Conservation (phyloP, 2,888 invertebrate genomes). For the Sycophila texana region DNA sequence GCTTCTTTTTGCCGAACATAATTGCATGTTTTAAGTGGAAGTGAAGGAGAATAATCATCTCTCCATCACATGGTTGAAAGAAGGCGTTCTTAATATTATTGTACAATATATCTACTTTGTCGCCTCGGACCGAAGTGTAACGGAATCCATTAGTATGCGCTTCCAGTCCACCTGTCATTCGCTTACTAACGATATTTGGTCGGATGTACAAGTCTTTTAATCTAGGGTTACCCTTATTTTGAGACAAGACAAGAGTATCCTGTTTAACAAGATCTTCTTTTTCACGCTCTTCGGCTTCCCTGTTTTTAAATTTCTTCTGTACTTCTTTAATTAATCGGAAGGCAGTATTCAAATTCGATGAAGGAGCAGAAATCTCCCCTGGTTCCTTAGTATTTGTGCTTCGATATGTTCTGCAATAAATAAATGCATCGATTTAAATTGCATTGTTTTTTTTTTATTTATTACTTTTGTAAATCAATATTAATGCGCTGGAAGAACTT, state of each 20-base stretch:
- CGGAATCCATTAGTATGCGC: slow-evolving; percentile 97
- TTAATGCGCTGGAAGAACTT: slow-evolving; percentile 74
- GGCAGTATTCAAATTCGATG: slow-evolving; percentile 96
- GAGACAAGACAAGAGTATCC: slow-evolving; percentile 94
- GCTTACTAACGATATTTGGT: slow-evolving; percentile 98
- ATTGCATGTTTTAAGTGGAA: slow-evolving; percentile 99
- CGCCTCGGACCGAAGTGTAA: slow-evolving; percentile 99
- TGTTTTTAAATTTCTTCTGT: slow-evolving; percentile 98
- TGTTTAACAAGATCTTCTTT: slow-evolving; percentile 99
- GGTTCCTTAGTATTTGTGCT: slow-evolving; percentile 98
- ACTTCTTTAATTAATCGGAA: slow-evolving; percentile 99
- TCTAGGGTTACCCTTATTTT: slow-evolving; percentile 98
- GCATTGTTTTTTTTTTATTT: slow-evolving; percentile 7
- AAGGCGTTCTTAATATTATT: slow-evolving; percentile 99
- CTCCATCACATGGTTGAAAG: slow-evolving; percentile 99
- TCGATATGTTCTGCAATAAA: slow-evolving; percentile 87
- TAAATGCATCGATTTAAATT: slow-evolving; percentile 9
- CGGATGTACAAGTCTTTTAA: slow-evolving; percentile 98
- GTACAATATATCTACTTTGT: slow-evolving; percentile 99
- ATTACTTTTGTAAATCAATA: neutral
- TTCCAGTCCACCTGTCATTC: slow-evolving; percentile 93
- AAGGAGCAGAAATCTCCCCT: slow-evolving; percentile 95
- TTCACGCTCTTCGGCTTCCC: slow-evolving; percentile 98
- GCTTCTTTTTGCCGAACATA: slow-evolving; percentile 99
- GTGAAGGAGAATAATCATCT: slow-evolving; percentile 99